Conservation (phyloP, 2,113 vertebrate species). For the Scortum barcoo region DNA sequence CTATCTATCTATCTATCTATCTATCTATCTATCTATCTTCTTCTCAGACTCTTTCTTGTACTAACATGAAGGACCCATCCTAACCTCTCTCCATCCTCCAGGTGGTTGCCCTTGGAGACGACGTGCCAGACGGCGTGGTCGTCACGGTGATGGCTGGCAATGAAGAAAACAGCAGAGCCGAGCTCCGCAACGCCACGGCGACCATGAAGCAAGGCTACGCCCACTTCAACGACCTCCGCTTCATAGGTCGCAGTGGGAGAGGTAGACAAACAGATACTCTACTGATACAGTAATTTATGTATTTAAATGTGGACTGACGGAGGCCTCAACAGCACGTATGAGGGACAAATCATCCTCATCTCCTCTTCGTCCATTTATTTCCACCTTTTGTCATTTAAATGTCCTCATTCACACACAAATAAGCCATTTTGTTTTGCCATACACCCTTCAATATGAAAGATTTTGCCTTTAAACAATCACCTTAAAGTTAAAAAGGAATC, state of each 20-base stretch:
- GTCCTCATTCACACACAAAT: not conserved
- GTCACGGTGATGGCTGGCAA: conserved; percentile 99
- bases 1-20: too few relatives aligned
- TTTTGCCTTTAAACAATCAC: not conserved
- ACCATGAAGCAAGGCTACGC: conserved; percentile 97
- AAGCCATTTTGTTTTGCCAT: not conserved
- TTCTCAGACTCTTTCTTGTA: too few relatives aligned
- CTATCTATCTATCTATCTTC: too few relatives aligned
- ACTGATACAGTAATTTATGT: not conserved
- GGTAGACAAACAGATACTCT: conserved; percentile 76
- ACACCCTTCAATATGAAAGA: not conserved
- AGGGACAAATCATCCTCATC: not conserved
- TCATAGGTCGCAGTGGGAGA: conserved; percentile 97
- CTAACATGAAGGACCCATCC: too few relatives aligned
- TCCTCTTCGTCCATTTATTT: not conserved
- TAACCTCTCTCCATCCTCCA: conserved; percentile 33
- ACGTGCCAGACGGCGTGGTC: conserved; percentile 94
- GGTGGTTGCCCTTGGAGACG: conserved; percentile 95
- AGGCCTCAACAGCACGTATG: not conserved
- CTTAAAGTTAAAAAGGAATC: not conserved
- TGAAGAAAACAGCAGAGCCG: conserved; percentile 96
- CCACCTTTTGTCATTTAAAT: not conserved
- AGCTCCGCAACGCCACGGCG: conserved; percentile 95
- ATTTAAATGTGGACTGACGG: not conserved
- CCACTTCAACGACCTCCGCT: conserved; percentile 97